Conservation (phyloP, 2,888 invertebrate genomes). For the Pandemis cinnamomeana region DNA sequence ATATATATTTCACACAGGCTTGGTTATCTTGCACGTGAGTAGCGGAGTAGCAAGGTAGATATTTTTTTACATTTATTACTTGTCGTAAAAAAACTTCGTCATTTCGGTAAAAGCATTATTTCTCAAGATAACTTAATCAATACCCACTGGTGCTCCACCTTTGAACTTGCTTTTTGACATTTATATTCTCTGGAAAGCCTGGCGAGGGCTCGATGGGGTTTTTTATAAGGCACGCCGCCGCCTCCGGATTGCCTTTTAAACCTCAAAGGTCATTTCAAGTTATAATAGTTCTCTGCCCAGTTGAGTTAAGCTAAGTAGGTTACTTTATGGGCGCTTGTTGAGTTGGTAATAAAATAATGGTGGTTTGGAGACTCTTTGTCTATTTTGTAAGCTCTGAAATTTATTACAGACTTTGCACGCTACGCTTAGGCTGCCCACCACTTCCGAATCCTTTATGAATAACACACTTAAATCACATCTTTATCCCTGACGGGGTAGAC, state of each 20-base stretch:
- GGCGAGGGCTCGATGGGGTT: conserved; percentile 23
- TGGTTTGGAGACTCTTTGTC: neutral
- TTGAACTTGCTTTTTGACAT: conserved; percentile 36
- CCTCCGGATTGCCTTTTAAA: conserved; percentile 35
- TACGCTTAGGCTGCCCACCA: no score
- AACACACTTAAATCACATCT: no score
- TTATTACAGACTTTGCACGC: neutral
- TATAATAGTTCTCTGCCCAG: conserved; percentile 35
- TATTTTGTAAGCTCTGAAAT: neutral
- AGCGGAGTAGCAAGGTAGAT: no score
- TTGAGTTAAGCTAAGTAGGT: conserved; percentile 35
- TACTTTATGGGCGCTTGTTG: conserved; percentile 29
- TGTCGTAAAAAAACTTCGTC: no score
- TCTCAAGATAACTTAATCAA: conserved; percentile 7
- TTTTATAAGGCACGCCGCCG: conserved; percentile 19
- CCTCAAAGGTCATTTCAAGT: conserved; percentile 28
- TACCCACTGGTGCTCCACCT: conserved; percentile 29
- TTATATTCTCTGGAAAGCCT: conserved; percentile 35
- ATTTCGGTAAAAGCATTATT: neutral
- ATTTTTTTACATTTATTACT: no score
- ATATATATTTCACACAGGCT: no score
- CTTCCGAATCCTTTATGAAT: no score
- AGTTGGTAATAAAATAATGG: conserved; percentile 30
- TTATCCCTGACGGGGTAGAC: no score
- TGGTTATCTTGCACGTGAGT: no score